Percentiles rank a stretch among this genome's conserved stretches.
These are phyloP conservation scores for Phortica okadai DNA, from an alignment of 2,888 invertebrate genomes.

Conservation along the genomic window DNA sequence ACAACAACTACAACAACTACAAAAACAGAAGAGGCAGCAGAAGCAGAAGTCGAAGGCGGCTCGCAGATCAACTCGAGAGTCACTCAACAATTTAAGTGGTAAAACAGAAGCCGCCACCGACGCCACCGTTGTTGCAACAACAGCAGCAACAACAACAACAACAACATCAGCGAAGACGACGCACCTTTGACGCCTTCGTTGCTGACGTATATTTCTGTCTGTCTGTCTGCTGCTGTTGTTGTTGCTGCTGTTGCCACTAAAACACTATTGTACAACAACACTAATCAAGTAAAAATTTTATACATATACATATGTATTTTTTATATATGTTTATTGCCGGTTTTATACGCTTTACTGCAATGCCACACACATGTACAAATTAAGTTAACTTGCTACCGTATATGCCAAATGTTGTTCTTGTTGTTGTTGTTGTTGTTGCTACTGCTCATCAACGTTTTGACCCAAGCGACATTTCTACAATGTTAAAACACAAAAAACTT, in stretches of 20 bases:
- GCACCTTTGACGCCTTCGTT: conserved; percentile 1
- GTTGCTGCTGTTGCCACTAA: conserved; percentile 16
- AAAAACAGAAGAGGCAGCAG: neutral
- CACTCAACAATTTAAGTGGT: no score
- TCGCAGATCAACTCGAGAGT: neutral
- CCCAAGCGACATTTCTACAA: neutral
- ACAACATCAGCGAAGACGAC: neutral
- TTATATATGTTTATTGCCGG: neutral
- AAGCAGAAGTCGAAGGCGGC: neutral
- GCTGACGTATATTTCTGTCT: neutral
- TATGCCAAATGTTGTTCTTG: neutral
- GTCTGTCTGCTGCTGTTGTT: conserved; percentile 2
- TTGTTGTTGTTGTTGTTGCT: neutral
- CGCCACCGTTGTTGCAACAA: neutral
- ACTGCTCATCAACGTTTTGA: neutral
- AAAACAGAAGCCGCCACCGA: no score
- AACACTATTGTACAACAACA: conserved; percentile 17
- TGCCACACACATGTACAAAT: conserved; percentile 4
- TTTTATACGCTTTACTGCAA: neutral
- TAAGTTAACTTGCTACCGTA: neutral
- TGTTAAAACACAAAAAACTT: no score
- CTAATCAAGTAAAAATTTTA: conserved; percentile 21
- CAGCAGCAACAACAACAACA: neutral
- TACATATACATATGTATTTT: conserved; percentile 1
- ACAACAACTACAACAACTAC: no score